Conservation (phyloP, 2,113 vertebrate species). For the Hepsetus odoe region DNA sequence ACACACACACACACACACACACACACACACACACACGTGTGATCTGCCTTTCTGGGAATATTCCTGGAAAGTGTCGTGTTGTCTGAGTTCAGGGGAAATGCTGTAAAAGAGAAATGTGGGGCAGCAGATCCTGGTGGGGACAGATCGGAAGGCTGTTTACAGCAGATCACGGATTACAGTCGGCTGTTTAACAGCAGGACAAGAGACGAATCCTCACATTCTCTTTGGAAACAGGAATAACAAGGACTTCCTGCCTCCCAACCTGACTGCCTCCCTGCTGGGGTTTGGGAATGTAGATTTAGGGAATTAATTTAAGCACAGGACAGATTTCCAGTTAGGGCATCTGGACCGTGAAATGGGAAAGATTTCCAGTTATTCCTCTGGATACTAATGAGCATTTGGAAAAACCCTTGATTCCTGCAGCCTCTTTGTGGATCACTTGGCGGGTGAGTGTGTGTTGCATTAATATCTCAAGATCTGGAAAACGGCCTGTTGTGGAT, state of each 20-base stretch:
- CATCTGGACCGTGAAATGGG: neutral
- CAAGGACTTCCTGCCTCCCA: neutral
- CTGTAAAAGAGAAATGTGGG: constrained; percentile 38
- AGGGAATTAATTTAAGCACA: neutral
- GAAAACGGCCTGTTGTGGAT: too few species aligned
- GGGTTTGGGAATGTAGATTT: neutral
- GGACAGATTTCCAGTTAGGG: neutral
- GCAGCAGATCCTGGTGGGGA: neutral
- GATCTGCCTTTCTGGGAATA: constrained; percentile 62
- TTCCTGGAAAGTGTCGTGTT: constrained; percentile 64
- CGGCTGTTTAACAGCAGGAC: neutral
- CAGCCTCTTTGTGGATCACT: neutral
- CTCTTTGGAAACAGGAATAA: neutral
- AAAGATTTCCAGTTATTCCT: neutral
- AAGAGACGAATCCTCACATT: neutral
- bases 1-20: constrained; percentile 3
- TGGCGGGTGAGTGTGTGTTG: too few species aligned
- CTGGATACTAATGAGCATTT: neutral
- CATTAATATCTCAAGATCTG: neutral
- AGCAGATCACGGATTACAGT: neutral
- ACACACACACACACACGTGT: constrained; percentile 44
- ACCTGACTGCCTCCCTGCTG: neutral
- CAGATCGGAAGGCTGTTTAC: neutral
- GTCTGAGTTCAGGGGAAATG: constrained; percentile 35
- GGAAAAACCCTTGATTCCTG: neutral